phyloP scores from a whole-genome alignment of 2,888 invertebrate species.

The Creontiades dilutus region DNA sequence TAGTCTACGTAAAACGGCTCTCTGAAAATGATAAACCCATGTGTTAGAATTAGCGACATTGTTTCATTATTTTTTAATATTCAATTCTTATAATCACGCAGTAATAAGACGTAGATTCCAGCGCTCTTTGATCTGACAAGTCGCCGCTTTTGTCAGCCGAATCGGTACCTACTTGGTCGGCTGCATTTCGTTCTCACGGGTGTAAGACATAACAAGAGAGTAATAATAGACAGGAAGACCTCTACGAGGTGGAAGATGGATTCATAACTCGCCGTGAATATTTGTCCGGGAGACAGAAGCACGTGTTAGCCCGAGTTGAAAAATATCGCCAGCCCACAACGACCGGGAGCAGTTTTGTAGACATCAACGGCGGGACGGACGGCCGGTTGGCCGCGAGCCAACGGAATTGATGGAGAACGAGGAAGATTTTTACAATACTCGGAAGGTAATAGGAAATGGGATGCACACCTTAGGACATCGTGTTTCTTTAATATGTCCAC shows the following conservation, averaged over 20 bases:
- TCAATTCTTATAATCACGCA: too few species aligned
- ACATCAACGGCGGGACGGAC: background rate
- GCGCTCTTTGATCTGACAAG: too few species aligned
- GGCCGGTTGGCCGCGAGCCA: background rate
- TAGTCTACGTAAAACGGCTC: too few species aligned
- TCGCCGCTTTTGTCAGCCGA: background rate
- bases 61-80: too few species aligned
- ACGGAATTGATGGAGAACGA: background rate
- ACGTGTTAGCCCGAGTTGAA: background rate
- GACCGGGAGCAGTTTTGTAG: background rate
- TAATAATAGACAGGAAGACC: background rate
- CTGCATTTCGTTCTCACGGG: background rate
- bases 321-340: background rate
- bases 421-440: background rate
- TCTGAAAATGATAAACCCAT: too few species aligned
- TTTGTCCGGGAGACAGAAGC: background rate
- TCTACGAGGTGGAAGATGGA: background rate
- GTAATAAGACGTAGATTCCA: too few species aligned
- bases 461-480: too few species aligned
- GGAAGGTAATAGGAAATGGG: background rate
- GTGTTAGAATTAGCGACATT: too few species aligned
- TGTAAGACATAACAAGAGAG: background rate
- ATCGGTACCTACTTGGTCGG: background rate
- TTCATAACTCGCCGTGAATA: background rate
- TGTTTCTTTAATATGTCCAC: too few species aligned